Percentiles rank a stretch among this genome's conserved stretches.
Conservation (phyloP, 2,888 invertebrate genomes). For the Seira sanloemensis region DNA sequence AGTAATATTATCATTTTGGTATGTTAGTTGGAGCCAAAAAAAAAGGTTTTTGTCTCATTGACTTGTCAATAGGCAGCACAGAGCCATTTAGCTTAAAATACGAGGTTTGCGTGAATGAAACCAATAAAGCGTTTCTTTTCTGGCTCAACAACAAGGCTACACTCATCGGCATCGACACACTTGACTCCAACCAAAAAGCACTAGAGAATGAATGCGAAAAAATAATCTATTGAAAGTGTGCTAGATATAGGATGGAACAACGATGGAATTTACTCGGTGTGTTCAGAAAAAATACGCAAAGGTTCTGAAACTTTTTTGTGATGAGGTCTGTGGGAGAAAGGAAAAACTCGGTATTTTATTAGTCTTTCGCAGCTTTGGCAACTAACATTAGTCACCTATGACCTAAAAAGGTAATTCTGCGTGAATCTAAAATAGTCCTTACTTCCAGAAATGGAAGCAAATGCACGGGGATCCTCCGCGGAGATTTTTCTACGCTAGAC, state of each 20-base stretch:
- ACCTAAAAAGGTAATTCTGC: no score
- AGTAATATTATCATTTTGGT: neutral
- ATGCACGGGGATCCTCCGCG: no score
- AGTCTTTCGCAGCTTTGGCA: no score
- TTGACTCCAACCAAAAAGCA: neutral
- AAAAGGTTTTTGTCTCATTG: slow-evolving; percentile 24
- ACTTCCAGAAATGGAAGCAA: no score
- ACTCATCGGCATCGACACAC: slow-evolving; percentile 2
- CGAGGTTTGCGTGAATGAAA: slow-evolving; percentile 57
- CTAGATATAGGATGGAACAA: neutral
- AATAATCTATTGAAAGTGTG: neutral
- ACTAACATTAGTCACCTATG: no score
- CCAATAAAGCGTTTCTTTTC: slow-evolving; percentile 47
- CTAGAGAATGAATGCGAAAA: neutral
- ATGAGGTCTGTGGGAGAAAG: no score
- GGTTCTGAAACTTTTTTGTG: no score
- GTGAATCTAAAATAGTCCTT: no score
- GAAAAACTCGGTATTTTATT: no score
- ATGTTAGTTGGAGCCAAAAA: neutral
- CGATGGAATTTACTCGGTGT: neutral
- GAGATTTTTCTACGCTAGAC: no score
- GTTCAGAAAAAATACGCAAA: no score
- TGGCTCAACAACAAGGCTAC: neutral
- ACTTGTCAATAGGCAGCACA: slow-evolving; percentile 40
- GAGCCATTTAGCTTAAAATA: slow-evolving; percentile 26